Percentiles rank a stretch among this genome's conserved stretches.
Conservation (phyloP, 2,113 vertebrate species). For the Cricetomys ansorgei region DNA sequence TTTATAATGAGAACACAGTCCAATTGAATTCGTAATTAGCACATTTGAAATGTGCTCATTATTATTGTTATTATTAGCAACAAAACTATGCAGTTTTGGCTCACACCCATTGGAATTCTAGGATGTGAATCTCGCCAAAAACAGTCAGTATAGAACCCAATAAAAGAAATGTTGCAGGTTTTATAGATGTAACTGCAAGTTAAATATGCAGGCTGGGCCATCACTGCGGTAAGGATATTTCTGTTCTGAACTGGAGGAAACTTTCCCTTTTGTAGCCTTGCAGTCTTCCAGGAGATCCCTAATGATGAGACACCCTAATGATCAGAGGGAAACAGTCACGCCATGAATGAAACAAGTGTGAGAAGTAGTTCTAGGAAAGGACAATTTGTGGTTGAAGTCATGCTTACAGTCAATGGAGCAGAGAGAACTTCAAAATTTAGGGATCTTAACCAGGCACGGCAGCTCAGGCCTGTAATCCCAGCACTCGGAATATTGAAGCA, state of each 20-base stretch:
- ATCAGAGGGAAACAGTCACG: neutral
- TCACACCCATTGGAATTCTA: constrained; percentile 76
- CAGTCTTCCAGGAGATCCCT: neutral
- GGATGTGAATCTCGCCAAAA: constrained; percentile 76
- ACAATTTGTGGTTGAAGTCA: constrained; percentile 4
- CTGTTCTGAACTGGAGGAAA: constrained; percentile 17
- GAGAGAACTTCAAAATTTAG: constrained; percentile 17
- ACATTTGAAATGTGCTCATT: constrained; percentile 81
- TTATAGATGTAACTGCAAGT: constrained; percentile 71
- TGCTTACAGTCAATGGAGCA: neutral
- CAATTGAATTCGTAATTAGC: constrained; percentile 80
- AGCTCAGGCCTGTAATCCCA: too few species aligned
- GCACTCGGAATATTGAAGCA: neutral
- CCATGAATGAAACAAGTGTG: neutral
- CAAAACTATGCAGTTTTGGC: constrained; percentile 76
- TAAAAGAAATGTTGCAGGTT: constrained; percentile 71
- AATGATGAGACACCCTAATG: neutral
- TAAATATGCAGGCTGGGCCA: constrained; percentile 63
- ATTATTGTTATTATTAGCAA: constrained; percentile 84
- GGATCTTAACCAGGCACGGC: too few species aligned
- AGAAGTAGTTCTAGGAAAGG: neutral
- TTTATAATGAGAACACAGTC: constrained; percentile 78
- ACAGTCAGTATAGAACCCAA: constrained; percentile 72
- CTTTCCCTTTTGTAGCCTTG: constrained; percentile 18
- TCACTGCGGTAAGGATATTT: constrained; percentile 50